These are phyloP conservation scores for Paraplagusia blochii DNA, from an alignment of 2,113 vertebrate genomes.

Conservation along the genomic window DNA sequence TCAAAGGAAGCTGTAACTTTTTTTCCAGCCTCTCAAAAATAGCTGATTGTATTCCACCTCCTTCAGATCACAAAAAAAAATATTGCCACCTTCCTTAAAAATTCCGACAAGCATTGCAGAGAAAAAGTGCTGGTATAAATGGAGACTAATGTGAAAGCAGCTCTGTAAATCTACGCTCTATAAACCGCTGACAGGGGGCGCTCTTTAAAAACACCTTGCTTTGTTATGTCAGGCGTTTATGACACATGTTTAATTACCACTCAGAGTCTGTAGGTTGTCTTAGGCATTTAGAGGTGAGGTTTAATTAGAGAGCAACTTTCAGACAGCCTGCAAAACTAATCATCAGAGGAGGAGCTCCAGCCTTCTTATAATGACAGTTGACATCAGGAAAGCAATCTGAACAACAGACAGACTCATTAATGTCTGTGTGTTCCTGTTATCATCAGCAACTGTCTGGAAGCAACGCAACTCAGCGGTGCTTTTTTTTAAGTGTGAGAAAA, in stretches of 20 bases:
- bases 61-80: no score
- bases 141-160: neutral
- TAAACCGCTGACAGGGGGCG: neutral
- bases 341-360: conserved; percentile 47
- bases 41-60: no score
- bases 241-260: conserved; percentile 62
- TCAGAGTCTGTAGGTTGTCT: conserved; percentile 36
- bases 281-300: conserved; percentile 24
- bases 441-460: conserved; percentile 1
- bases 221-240: conserved; percentile 35
- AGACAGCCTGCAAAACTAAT: conserved; percentile 49
- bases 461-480: neutral
- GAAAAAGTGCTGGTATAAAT: neutral
- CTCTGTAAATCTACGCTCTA: neutral
- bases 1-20: conserved; percentile 25
- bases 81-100: no score
- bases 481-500: neutral
- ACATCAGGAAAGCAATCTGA: conserved; percentile 29
- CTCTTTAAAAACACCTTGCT: neutral
- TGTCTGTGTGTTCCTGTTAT: conserved; percentile 6
- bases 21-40: neutral
- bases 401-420: conserved; percentile 27
- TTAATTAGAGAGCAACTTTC: conserved; percentile 55
- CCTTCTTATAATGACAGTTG: conserved; percentile 49
- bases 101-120: no score